These are phyloP conservation scores for Euschistus heros DNA, from an alignment of 1,140 invertebrate species.

Conservation along the genomic window DNA sequence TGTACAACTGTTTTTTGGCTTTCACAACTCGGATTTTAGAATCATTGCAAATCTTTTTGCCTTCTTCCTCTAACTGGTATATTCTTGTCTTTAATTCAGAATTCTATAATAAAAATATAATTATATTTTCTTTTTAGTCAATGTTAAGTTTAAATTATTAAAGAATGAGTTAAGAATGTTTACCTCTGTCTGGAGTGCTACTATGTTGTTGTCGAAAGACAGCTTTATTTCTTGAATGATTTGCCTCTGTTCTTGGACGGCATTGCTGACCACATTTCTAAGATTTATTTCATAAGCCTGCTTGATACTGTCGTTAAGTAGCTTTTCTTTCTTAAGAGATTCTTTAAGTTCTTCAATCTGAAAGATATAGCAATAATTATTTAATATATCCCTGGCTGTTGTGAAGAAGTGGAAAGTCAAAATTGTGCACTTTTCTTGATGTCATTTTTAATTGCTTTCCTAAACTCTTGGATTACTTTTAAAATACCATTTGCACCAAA, in stretches of 20 bases:
- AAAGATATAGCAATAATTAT: neutral
- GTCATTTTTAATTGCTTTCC: too few species aligned
- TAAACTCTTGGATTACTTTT: too few species aligned
- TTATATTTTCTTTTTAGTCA: too few species aligned
- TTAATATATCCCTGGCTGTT: too few species aligned
- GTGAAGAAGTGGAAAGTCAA: too few species aligned
- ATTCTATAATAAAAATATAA: neutral
- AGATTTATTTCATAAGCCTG: neutral
- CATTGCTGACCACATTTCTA: neutral
- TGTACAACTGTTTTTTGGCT: neutral
- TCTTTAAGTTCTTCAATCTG: slow-evolving; percentile 3
- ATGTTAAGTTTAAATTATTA: too few species aligned
- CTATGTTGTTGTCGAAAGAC: neutral
- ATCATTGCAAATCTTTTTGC: neutral
- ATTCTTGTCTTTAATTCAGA: slow-evolving; percentile 1
- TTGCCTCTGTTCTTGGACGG: neutral
- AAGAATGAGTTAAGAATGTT: too few species aligned
- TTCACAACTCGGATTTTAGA: neutral
- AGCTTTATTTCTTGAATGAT: neutral
- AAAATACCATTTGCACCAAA: too few species aligned
- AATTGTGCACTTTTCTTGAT: too few species aligned
- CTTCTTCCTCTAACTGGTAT: neutral
- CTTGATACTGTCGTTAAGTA: neutral
- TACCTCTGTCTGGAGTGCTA: neutral
- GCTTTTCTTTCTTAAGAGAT: neutral